phyloP scores from a whole-genome alignment of 2,888 invertebrate genomes.

The Flabesymbios commensalis region DNA sequence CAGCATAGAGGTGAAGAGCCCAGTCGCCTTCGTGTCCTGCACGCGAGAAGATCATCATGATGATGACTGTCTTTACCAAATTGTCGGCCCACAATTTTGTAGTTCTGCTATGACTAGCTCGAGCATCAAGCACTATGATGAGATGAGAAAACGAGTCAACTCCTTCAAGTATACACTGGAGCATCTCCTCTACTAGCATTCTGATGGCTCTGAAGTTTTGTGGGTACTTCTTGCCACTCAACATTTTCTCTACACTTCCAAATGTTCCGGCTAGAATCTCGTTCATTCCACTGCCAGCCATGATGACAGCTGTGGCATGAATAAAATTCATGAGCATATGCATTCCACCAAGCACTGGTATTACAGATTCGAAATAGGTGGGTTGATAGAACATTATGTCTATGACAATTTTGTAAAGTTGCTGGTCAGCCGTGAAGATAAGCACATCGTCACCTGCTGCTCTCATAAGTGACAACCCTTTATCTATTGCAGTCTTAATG shows the following conservation, averaged over 20 bases:
- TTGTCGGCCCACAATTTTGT: constrained; percentile 11
- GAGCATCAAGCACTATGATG: constrained; percentile 6
- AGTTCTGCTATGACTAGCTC: constrained; percentile 6
- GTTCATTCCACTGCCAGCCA: constrained; percentile 5
- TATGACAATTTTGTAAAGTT: background rate
- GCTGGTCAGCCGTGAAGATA: constrained; percentile 3
- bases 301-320: background rate
- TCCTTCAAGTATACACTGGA: constrained; percentile 6
- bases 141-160: constrained; percentile 10
- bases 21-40: constrained; percentile 5
- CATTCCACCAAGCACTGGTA: background rate
- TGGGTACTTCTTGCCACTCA: constrained; percentile 8
- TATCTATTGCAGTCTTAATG: constrained; percentile 6
- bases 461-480: constrained; percentile 8
- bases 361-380: background rate
- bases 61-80: constrained; percentile 2
- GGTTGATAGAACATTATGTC: constrained; percentile 2
- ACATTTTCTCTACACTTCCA: constrained; percentile 3
- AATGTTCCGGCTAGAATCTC: constrained; percentile 6
- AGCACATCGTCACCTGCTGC: background rate
- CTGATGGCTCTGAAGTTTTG: constrained; percentile 6
- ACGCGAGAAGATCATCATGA: constrained; percentile 5
- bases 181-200: constrained; percentile 3
- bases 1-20: constrained; percentile 1
- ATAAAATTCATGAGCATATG: constrained; percentile 3